phyloP scores from a whole-genome alignment of 2,888 invertebrate genomes.

The Petrolisthes manimaculis region DNA sequence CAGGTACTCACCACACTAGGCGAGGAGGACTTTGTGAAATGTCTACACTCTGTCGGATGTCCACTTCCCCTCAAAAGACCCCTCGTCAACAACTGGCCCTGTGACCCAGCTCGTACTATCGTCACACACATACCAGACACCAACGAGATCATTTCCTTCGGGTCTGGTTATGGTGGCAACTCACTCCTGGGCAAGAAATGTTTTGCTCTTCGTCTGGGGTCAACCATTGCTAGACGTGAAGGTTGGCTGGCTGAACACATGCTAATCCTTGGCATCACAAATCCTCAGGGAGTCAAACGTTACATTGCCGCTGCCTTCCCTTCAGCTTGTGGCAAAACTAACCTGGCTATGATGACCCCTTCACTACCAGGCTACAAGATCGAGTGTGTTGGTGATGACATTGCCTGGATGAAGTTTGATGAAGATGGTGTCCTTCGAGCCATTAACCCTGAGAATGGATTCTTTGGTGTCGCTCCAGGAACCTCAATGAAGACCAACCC shows the following conservation, averaged over 20 bases:
- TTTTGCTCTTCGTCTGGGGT: constrained; percentile 95
- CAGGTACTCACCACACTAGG: constrained; percentile 74
- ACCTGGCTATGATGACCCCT: constrained; percentile 98
- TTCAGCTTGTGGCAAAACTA: constrained; percentile 98
- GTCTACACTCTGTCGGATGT: constrained; percentile 93
- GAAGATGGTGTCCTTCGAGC: constrained; percentile 88
- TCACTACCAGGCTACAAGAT: constrained; percentile 90
- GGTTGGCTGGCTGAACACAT: constrained; percentile 99
- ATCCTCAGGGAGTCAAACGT: constrained; percentile 84
- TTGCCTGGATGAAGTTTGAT: constrained; percentile 98
- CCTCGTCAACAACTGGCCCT: constrained; percentile 86
- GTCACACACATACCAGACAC: constrained; percentile 88
- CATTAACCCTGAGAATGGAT: constrained; percentile 98
- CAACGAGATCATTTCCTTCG: constrained; percentile 89
- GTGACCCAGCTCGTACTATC: constrained; percentile 94
- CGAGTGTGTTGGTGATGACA: constrained; percentile 94
- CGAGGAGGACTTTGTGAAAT: constrained; percentile 74
- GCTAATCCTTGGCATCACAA: constrained; percentile 96
- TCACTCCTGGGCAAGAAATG: constrained; percentile 97
- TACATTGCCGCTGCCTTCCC: constrained; percentile 99
- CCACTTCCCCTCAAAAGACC: constrained; percentile 77
- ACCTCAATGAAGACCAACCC: constrained; percentile 94
- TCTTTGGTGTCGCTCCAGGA: constrained; percentile 98
- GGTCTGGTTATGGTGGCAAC: constrained; percentile 98
- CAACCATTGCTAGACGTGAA: constrained; percentile 92